Evolutionary conservation across 2,797 vertebrate genomes (phyloP).

Genomic region (Pipistrellus pipistrellus): DNA sequence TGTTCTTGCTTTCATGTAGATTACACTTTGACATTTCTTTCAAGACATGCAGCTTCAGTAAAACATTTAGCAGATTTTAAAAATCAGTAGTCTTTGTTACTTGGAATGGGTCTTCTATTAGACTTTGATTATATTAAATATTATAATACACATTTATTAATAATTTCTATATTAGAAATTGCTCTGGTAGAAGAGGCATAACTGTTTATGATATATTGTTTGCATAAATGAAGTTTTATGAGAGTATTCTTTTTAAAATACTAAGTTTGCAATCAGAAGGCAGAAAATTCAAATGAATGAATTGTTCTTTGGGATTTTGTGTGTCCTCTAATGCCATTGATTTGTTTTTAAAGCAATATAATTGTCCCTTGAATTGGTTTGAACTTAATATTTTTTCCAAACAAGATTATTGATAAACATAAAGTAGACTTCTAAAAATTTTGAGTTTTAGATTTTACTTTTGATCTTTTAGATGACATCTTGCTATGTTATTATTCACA

Average conservation of each 20-base stretch:
- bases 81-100: constrained; percentile 38
- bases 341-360: constrained; percentile 57
- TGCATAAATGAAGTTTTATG: constrained; percentile 48
- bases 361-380: constrained; percentile 45
- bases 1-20: constrained; percentile 45
- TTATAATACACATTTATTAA: background rate
- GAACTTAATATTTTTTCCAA: constrained; percentile 48
- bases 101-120: background rate
- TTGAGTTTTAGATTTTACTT: constrained; percentile 33
- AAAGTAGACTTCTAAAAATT: constrained; percentile 30
- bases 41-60: constrained; percentile 10
- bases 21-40: constrained; percentile 40
- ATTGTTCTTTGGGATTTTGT: constrained; percentile 62
- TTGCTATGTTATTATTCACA: constrained; percentile 54
- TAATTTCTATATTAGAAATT: constrained; percentile 52
- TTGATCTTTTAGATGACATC: constrained; percentile 12
- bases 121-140: constrained; percentile 51
- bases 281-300: constrained; percentile 58
- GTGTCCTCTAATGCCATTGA: background rate
- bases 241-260: constrained; percentile 11
- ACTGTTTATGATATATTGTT: constrained; percentile 35
- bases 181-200: background rate
- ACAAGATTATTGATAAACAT: constrained; percentile 31
- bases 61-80: constrained; percentile 34
- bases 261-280: constrained; percentile 57